Evolutionary conservation across 2,797 vertebrate species (phyloP), one percentile per base, ranked within the genome.

Genomic region (Rhabdophis nuchalis): DNA sequence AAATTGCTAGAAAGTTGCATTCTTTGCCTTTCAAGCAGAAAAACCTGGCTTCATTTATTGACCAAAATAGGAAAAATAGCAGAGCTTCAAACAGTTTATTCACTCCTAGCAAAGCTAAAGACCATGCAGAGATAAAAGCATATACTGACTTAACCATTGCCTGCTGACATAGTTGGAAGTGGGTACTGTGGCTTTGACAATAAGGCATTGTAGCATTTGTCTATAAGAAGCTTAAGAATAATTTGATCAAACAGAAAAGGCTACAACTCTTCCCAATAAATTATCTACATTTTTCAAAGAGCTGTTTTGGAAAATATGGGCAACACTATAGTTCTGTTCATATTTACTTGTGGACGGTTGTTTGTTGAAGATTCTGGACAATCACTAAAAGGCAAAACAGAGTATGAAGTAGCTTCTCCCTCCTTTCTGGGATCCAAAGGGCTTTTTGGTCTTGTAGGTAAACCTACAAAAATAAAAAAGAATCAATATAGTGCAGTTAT

Each of bases 381-480:
- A 85, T 99, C 99, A 93, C 99, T 99, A 89, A 98, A 98, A 94
- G 99, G 99, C 96, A 99, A 97, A 93, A 98, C 97, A n/a, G 99
- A 99, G 94, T 99, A 99, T 1, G 99, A 97, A 92, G 98, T 36
- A 87, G 98, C 95, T 85, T 99, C 99, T 53, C 98, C 98, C 94
- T 99, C 99, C 96, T 99, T 99, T 97, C 98, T 99, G 94, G 98
- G 96, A 96, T 99, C 99, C 93, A 98, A 95, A 14, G 99, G 98
- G 97, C 99, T 99, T 98, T 98, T 99, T 97, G 99, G 98, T 98
- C 98, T 98, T 96, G 97, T 97, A 92, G 99, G 99, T 96, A 99
- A 98, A 95, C 99, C 99, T 98, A 98, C 97, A 98, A 94, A 54
- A 95, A 96, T 9, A 94, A 23, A 92, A 95, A 89, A 29, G 92